Conservation (phyloP, 2,888 invertebrate genomes). For the Pseudococcus longispinus region DNA sequence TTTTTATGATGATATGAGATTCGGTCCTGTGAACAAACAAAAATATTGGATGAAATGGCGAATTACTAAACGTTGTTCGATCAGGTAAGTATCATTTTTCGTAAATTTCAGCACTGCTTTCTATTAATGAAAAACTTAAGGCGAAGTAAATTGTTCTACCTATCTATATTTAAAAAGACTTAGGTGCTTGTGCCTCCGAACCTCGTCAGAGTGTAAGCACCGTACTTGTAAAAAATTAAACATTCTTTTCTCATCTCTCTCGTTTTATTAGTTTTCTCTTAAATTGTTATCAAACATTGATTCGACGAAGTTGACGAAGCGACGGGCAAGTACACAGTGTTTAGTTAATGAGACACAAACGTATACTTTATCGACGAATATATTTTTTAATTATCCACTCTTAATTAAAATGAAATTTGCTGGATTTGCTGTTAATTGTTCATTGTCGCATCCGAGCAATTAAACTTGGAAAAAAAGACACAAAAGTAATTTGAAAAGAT, state of each 20-base stretch:
- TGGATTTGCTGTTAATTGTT: constrained; percentile 22
- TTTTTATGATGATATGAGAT: neutral
- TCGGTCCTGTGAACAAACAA: constrained; percentile 10
- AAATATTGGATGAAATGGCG: neutral
- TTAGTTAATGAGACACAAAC: constrained; percentile 35
- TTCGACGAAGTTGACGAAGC: neutral
- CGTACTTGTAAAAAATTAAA: neutral
- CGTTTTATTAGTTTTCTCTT: constrained; percentile 29
- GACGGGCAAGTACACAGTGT: neutral
- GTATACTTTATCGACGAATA: constrained; percentile 13
- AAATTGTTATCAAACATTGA: constrained; percentile 39
- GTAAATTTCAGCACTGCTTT: too few species aligned
- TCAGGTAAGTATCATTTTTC: too few species aligned
- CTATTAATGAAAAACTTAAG: too few species aligned
- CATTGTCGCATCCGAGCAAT: constrained; percentile 40
- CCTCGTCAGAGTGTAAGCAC: too few species aligned
- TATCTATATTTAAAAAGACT: too few species aligned
- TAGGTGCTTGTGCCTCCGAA: too few species aligned
- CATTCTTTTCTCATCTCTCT: neutral
- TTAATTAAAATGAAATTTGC: constrained; percentile 45
- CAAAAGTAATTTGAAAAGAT: constrained; percentile 36
- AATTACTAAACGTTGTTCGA: too few species aligned
- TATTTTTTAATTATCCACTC: constrained; percentile 42
- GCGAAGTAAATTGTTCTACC: too few species aligned
- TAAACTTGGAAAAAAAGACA: constrained; percentile 31